Conservation (phyloP, 2,113 vertebrate species). For the Pithys albifrons region DNA sequence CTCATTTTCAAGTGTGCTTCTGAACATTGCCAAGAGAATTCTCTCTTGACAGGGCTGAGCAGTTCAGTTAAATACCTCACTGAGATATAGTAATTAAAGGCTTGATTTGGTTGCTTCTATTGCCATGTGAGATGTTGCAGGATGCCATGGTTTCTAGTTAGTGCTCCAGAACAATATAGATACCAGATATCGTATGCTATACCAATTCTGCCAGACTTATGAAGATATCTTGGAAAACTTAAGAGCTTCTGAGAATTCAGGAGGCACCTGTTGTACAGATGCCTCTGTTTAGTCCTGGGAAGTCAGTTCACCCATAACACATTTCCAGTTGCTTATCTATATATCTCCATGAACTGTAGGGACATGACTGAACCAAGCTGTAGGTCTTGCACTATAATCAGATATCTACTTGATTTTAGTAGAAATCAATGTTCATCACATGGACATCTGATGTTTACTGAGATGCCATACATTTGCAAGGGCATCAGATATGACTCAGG, state of each 20-base stretch:
- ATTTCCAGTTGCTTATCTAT: not conserved
- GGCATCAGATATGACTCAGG: not conserved
- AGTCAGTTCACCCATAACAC: not conserved
- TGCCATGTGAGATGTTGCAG: not conserved
- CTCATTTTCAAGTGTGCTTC: not conserved
- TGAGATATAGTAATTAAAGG: not conserved
- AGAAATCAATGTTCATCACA: not conserved
- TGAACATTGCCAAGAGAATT: not conserved
- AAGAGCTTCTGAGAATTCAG: not conserved
- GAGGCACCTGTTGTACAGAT: not conserved
- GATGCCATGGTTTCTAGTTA: not conserved
- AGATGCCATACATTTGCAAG: not conserved
- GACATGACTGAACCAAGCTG: not conserved
- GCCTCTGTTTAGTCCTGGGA: accelerated
- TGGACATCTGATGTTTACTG: not conserved
- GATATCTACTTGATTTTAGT: not conserved
- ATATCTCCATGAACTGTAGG: not conserved
- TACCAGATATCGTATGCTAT: not conserved
- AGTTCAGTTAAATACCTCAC: not conserved
- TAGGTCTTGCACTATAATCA: not conserved
- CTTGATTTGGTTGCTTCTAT: not conserved
- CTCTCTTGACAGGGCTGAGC: not conserved
- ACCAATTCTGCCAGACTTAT: not conserved
- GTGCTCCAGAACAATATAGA: not conserved
- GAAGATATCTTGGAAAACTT: not conserved